Conservation (phyloP, 1,140 invertebrate species). For the Thalassaphorura encarpata region DNA sequence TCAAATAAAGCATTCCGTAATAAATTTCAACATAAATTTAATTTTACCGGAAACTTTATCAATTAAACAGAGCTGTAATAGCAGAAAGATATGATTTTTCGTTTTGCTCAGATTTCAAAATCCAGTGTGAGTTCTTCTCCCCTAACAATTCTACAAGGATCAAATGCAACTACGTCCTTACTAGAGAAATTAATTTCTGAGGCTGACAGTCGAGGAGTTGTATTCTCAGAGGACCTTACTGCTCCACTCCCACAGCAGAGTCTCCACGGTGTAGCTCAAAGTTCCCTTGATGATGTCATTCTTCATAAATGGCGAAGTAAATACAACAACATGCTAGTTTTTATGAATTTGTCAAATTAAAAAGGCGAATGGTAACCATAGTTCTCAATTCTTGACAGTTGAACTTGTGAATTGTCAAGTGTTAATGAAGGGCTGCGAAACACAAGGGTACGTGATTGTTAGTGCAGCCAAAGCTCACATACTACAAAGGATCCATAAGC, state of each 20-base stretch:
- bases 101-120: conserved; percentile 24
- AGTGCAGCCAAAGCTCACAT: conserved; percentile 93
- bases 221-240: conserved; percentile 78
- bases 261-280: conserved; percentile 72
- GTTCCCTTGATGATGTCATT: conserved; percentile 74
- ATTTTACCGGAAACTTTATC: background rate
- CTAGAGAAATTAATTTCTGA: conserved; percentile 86
- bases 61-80: background rate
- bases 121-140: conserved; percentile 45
- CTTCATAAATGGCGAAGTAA: conserved; percentile 90
- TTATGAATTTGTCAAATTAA: no score
- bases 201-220: conserved; percentile 85
- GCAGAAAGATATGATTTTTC: background rate
- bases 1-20: no score
- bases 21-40: no score
- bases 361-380: background rate
- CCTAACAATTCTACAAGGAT: conserved; percentile 48
- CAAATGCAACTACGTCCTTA: conserved; percentile 59
- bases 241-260: conserved; percentile 60
- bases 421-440: conserved; percentile 88
- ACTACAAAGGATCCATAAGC: conserved; percentile 76
- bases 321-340: conserved; percentile 29
- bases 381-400: conserved; percentile 42
- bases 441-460: conserved; percentile 90
- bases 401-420: conserved; percentile 93